Evolutionary conservation across 1,140 invertebrate species (phyloP).

Genomic region (Listronotus oregonensis): DNA sequence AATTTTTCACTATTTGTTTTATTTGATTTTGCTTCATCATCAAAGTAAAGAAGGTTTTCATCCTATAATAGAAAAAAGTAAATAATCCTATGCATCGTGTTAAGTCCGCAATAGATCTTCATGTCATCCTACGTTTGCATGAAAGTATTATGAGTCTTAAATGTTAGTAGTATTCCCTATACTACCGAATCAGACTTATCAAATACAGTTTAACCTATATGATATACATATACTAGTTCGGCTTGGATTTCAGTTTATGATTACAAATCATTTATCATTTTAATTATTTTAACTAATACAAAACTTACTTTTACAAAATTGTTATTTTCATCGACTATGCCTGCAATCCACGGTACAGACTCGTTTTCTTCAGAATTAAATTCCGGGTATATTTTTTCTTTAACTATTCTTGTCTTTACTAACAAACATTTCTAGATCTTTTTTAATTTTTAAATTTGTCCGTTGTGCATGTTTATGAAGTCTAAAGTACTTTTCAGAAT

Average conservation of each 20-base stretch:
- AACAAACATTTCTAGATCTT: conserved; percentile 8
- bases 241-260: too few relatives aligned
- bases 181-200: too few relatives aligned
- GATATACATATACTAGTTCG: too few relatives aligned
- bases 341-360: conserved; percentile 40
- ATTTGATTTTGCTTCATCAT: conserved; percentile 34
- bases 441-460: conserved; percentile 20
- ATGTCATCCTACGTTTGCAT: too few relatives aligned
- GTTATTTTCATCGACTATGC: conserved; percentile 41
- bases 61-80: conserved; percentile 32
- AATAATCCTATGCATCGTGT: too few relatives aligned
- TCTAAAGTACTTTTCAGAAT: conserved; percentile 40
- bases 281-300: too few relatives aligned
- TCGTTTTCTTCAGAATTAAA: conserved; percentile 41
- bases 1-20: conserved; percentile 23
- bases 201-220: too few relatives aligned
- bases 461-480: conserved; percentile 38
- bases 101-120: too few relatives aligned
- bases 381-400: conserved; percentile 32
- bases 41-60: conserved; percentile 40
- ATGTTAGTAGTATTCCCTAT: too few relatives aligned
- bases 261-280: too few relatives aligned
- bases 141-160: too few relatives aligned
- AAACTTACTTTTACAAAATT: conserved; percentile 32
- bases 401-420: background rate